Conservation (phyloP, 2,113 vertebrate species). For the Gambusia affinis region DNA sequence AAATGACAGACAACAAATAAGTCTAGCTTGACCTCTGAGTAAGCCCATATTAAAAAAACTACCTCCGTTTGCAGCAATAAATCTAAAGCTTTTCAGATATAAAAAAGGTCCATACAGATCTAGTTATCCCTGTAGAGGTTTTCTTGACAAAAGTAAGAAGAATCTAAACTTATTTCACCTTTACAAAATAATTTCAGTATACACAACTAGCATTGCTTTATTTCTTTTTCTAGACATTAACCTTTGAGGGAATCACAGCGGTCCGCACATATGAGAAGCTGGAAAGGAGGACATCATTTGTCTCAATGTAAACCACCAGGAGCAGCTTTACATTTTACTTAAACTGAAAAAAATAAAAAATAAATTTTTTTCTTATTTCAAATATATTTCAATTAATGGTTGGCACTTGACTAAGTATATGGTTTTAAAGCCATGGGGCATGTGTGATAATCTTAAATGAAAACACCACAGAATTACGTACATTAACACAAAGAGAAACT, state of each 20-base stretch:
- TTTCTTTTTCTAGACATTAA: conserved; percentile 86
- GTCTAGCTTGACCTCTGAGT: too few species aligned
- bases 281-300: not conserved
- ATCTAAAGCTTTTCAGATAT: too few species aligned
- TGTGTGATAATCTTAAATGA: not conserved
- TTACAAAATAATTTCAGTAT: not conserved
- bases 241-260: conserved; percentile 88
- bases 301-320: conserved; percentile 18
- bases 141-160: not conserved
- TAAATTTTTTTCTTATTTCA: not conserved
- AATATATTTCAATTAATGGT: conserved; percentile 41
- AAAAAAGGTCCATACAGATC: too few species aligned
- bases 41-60: too few species aligned
- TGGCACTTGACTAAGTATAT: conserved; percentile 27
- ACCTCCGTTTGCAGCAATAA: too few species aligned
- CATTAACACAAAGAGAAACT: not conserved
- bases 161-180: not conserved
- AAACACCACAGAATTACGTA: not conserved
- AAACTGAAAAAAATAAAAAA: conserved; percentile 13
- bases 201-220: not conserved
- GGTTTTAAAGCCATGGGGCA: not conserved
- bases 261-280: conserved; percentile 96
- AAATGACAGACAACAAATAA: too few species aligned
- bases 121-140: not conserved
- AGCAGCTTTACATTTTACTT: conserved; percentile 13